Base-by-base conservation (phyloP, 2,888 invertebrate genomes). In the Cartodere bifasciata region DNA sequence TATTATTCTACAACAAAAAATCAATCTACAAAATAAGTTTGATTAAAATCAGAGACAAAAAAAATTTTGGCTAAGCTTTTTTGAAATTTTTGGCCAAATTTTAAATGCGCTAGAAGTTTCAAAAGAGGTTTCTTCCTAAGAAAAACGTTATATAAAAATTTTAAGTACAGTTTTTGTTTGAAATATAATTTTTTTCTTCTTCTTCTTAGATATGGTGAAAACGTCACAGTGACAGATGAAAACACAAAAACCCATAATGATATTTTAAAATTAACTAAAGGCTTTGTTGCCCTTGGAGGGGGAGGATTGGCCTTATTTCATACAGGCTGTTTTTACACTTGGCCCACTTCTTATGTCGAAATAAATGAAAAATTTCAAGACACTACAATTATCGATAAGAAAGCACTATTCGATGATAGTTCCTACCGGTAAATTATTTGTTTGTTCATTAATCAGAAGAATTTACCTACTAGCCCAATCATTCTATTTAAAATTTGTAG, bases 241-340 rank as follows among this genome's bases (percentile, higher is more conserved):
- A 68, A 2, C n/a, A n/a, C n/a, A 24, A 67, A 68, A 54, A 71
- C 73, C 1, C 78, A 83, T 50, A 73, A 75, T 28, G 79, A 77
- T 52, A 73, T 77, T 16, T 62, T 76, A 44, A 65, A 68, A 2
- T 64, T 78, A 40, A 76, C 82, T 4, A 72, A 78, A 52, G 87
- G 78, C 1, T 82, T 90, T 56, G 84, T 84, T n/a, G 91, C 92
- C 1, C 64, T 92, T 34, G 92, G 92, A 21, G 84, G 86, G 10
- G 92, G 92, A 14, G 91, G 91, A 1, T 63, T 95, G 36, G 94
- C 92, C 4, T 61, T 94, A 9, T 85, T 92, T 53, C 90, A 92
- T 4, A 84, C 86, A 0, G 90, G 80, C 1, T 88, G 84, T 51
- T 68, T 94, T 29, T 85, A 88, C 55, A 83, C 88, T 2, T 94